Base-by-base conservation (phyloP, 2,888 invertebrate species). In the Spatulosminthurus flaviceps region DNA sequence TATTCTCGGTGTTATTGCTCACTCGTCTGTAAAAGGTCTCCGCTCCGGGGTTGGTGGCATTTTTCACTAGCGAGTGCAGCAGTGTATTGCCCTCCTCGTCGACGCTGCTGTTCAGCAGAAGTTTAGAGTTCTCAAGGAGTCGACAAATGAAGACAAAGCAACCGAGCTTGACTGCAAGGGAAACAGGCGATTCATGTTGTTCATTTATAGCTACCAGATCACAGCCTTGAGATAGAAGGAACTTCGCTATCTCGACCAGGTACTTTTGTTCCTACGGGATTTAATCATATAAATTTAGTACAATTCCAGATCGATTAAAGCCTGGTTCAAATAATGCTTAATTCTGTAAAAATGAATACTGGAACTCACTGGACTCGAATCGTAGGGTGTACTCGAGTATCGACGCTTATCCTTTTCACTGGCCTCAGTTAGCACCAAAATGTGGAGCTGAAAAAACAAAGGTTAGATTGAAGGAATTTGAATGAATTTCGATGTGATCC, bases 171-270 rank as follows among this genome's bases (percentile, higher is more conserved):
- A 81, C 70, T 29, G 83, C 82, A 5, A 77, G 2, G 5, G 70
- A 51, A 0, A 83, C 41, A 13, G 85, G 80, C 7, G 84, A 80
- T 7, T 51, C 70, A 0, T 67, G 42, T 13, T 81, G 51, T 0
- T 66, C 34, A 61, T 85, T 84, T 43, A 51, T 42, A 0, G 79
- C 82, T 5, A 60, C 19, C 1, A 80, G 78, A 26, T 81, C 74
- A 51, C 82, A 82, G 0, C 81, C 81, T 7, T 76, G 72, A 13
- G 79, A 60, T 5, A 84, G 60, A 1, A 85, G 70, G 13, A 82
- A 75, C 4, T 74, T 74, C 2, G 79, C 70, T 24, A 81, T 79
- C 1, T 79, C 74, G 2, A 80, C 66, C 21, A 81, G 43, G 5
- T 61, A 42, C 19, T 80, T 81, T n/a, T 82, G 42, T 13, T 71